phyloP scores from a whole-genome alignment of 2,888 invertebrate species.

The Melanargia galathea region DNA sequence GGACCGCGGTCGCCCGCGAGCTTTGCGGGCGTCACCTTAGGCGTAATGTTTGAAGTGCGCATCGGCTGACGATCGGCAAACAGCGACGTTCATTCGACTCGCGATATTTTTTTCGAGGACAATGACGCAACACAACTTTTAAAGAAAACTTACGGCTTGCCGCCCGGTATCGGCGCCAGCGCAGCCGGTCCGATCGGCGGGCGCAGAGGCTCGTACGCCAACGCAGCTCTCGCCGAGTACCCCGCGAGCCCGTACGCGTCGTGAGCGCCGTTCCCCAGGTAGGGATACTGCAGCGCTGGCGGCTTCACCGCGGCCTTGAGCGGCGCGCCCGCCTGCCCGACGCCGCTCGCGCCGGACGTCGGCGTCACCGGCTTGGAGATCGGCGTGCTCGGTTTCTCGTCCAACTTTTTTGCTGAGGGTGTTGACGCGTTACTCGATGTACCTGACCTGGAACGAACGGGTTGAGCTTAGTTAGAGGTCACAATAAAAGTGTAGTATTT shows the following conservation, averaged over 20 bases:
- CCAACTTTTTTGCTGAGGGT: constrained; percentile 92
- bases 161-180: constrained; percentile 88
- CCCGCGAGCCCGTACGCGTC: constrained; percentile 78
- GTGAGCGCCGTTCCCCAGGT: constrained; percentile 78
- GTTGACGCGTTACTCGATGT: constrained; percentile 96
- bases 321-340: constrained; percentile 82
- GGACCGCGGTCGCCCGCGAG: too few relatives aligned
- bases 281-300: constrained; percentile 85
- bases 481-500: too few relatives aligned
- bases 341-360: constrained; percentile 85
- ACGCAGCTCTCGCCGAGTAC: constrained; percentile 75
- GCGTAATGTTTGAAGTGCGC: too few relatives aligned
- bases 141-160: constrained; percentile 89
- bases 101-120: too few relatives aligned
- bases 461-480: too few relatives aligned
- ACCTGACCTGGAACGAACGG: constrained; percentile 83
- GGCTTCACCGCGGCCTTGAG: constrained; percentile 83
- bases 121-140: too few relatives aligned
- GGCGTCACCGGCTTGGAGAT: constrained; percentile 95
- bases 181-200: constrained; percentile 81
- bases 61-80: too few relatives aligned
- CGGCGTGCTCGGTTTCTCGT: constrained; percentile 95
- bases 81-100: too few relatives aligned
- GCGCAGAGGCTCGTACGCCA: constrained; percentile 76
- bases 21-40: too few relatives aligned